Percentiles rank a stretch among this genome's conserved stretches.
Conservation (phyloP, 2,113 vertebrate genomes). For the Sprattus sprattus region DNA sequence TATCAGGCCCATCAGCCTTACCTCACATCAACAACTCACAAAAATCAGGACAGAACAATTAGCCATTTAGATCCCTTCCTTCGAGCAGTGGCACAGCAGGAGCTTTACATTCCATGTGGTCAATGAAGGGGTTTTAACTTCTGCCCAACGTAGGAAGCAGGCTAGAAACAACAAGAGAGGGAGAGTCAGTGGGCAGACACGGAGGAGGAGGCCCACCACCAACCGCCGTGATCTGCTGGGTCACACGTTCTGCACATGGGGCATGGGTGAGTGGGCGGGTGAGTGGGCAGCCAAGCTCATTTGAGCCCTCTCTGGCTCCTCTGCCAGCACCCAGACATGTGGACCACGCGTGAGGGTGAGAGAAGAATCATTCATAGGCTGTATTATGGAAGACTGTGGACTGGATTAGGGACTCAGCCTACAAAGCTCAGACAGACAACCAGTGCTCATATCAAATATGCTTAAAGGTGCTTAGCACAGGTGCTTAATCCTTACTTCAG, state of each 20-base stretch:
- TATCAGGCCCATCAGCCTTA: neutral
- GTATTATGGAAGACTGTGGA: slow-evolving; percentile 8
- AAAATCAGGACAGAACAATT: neutral
- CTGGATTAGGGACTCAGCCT: slow-evolving; percentile 12
- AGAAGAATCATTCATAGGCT: slow-evolving; percentile 11
- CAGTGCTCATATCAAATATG: slow-evolving; percentile 9
- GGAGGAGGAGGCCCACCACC: neutral
- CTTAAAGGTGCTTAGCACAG: neutral
- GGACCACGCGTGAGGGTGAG: neutral
- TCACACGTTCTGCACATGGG: neutral
- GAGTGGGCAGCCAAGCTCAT: neutral
- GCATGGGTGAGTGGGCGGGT: neutral
- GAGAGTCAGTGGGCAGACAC: neutral
- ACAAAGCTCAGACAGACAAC: slow-evolving; percentile 8
- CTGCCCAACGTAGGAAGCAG: neutral
- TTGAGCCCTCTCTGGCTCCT: neutral
- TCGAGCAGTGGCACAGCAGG: neutral
- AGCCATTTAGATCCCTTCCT: neutral
- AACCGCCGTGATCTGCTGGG: neutral
- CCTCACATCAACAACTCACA: neutral
- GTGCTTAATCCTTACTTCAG: neutral
- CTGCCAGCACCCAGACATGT: slow-evolving; percentile 1
- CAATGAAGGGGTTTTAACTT: neutral
- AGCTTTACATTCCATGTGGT: neutral
- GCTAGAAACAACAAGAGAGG: neutral